Percentiles rank a stretch among this genome's conserved stretches.
phyloP scores from a whole-genome alignment of 1,140 invertebrate genomes.

The Uloborus diversus region DNA sequence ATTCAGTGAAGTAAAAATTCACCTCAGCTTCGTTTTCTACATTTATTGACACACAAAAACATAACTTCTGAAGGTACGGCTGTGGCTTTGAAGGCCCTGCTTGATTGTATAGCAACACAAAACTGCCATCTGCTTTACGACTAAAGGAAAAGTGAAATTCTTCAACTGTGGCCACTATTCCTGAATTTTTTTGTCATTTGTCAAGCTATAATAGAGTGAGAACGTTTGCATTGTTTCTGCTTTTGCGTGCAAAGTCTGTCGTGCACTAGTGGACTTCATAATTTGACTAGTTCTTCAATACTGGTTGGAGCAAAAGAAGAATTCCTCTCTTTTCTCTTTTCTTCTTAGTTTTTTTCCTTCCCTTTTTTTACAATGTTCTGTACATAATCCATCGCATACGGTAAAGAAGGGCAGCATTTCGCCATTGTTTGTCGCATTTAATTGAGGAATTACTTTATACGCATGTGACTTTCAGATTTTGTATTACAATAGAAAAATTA shows the following conservation, averaged over 20 bases:
- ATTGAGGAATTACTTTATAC: background rate
- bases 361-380: background rate
- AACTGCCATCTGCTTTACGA: no score
- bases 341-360: background rate
- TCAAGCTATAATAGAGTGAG: conserved; percentile 36
- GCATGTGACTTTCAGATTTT: background rate
- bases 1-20: no score
- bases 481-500: conserved; percentile 5
- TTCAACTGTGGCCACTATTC: background rate
- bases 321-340: conserved; percentile 12
- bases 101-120: no score
- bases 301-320: conserved; percentile 17
- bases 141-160: conserved; percentile 18
- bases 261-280: conserved; percentile 30
- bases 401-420: conserved; percentile 32
- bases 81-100: no score
- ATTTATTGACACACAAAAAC: no score
- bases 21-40: no score
- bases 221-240: conserved; percentile 35
- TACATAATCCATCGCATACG: conserved; percentile 7
- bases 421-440: conserved; percentile 25
- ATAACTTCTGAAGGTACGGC: no score
- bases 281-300: conserved; percentile 19
- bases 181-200: conserved; percentile 12
- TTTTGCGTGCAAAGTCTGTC: background rate